Percentiles rank a stretch among this genome's conserved stretches.
Conservation (phyloP, 2,113 vertebrate genomes). For the Symphodus melops region DNA sequence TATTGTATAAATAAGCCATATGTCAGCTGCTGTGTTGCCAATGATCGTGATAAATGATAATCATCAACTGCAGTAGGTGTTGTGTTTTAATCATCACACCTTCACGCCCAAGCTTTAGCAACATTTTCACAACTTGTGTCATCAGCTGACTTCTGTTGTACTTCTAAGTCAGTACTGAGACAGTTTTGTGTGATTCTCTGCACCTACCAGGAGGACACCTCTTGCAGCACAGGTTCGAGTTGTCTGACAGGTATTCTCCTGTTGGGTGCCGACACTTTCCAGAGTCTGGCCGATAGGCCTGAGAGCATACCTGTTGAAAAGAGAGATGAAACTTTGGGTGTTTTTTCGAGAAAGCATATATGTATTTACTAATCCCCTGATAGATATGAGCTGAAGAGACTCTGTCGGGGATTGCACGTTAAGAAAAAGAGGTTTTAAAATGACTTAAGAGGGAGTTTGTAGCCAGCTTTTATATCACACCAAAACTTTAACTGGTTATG, state of each 20-base stretch:
- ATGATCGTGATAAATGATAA: background rate
- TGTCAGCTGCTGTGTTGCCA: background rate
- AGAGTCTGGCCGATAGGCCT: conserved; percentile 48
- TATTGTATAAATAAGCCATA: background rate
- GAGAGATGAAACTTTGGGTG: conserved; percentile 9
- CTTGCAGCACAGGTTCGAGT: conserved; percentile 68
- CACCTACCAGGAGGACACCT: conserved; percentile 79
- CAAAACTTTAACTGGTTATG: background rate
- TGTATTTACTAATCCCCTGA: too few relatives aligned
- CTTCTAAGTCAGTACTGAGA: background rate
- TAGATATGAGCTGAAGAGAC: too few relatives aligned
- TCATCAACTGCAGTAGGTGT: background rate
- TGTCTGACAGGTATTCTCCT: conserved; percentile 36
- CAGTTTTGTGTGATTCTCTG: background rate
- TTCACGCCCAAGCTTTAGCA: conserved; percentile 11
- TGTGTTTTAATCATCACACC: conserved; percentile 29
- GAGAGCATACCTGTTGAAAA: conserved; percentile 56
- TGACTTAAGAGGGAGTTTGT: background rate
- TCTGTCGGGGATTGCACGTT: background rate
- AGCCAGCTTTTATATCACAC: background rate
- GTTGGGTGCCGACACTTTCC: conserved; percentile 24
- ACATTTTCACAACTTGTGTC: background rate
- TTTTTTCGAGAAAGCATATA: background rate
- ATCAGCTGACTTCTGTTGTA: background rate
- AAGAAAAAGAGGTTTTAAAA: conserved; percentile 15